Base-by-base conservation (phyloP, 2,113 vertebrate species). In the Oceanodroma tethys region DNA sequence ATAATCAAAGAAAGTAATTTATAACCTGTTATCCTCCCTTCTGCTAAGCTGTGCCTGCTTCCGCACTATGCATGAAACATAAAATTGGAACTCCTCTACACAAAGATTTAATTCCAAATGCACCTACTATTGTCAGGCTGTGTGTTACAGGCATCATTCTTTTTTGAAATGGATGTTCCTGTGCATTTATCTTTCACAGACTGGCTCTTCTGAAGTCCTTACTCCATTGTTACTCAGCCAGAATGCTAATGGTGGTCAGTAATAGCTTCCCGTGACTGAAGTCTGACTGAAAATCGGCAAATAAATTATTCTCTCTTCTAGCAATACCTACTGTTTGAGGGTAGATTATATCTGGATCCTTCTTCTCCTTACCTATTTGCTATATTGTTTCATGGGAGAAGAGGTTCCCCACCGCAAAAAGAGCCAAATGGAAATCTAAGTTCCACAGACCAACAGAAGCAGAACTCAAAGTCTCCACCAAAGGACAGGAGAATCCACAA, bases 91-190 rank as follows among this genome's bases (percentile, higher is more conserved):
- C 76, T 92, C 59, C 30, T 84, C 73, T 92, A 85, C 50, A 81
- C 40, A 95, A 93, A 93, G 83, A 88, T 94, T 95, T 97, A 89
- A 95, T 97, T 96, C 86, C 80, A 92, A 95, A 95, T 91, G 72
- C 83, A 86, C 65, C 3, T 10, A 86, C 80, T 92, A 65, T 86
- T 97, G 95, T 95, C 65, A 96, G 86, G 83, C 48, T 94, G 34
- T 79, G 72, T 30, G 5, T 89, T 93, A 96, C 48, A 95, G 36
- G 80, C 70, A 95, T 91, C 91, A 65, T 70, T 95, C 86, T 94
- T 10, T 93, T 96, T 92, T 96, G 93, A 95, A 96, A 95, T 68
- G 70, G 76, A 95, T 91, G 91, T 72, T 94, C 83, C 72, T 70
- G 30, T 4, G 13, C 81, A 94, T 97, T 86, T 95, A 81, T 95